phyloP scores from a whole-genome alignment of 1,140 invertebrate genomes.

The Drosophila nikananu region DNA sequence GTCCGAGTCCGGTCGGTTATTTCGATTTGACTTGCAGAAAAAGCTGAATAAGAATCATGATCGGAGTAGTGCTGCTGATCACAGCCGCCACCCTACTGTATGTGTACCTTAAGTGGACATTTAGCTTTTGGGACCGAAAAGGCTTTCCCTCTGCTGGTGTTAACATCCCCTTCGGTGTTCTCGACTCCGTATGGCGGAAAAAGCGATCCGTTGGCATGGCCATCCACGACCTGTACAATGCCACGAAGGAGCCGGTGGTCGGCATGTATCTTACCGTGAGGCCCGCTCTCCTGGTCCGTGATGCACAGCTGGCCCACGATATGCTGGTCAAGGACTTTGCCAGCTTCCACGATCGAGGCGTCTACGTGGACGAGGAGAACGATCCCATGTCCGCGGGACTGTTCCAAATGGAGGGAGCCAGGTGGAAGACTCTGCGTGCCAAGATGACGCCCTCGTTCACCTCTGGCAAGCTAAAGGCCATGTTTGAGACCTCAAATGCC shows the following conservation, averaged over 20 bases:
- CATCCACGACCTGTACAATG: slow-evolving; percentile 68
- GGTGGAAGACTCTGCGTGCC: slow-evolving; percentile 86
- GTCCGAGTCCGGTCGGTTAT: slow-evolving; percentile 3
- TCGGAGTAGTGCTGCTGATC: slow-evolving; percentile 43
- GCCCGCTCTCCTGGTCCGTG: slow-evolving; percentile 85
- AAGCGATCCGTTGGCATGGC: slow-evolving; percentile 63
- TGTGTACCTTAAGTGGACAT: slow-evolving; percentile 65
- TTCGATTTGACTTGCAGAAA: slow-evolving; percentile 1
- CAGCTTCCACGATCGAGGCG: slow-evolving; percentile 84
- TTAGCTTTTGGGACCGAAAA: slow-evolving; percentile 72
- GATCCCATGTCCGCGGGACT: slow-evolving; percentile 83
- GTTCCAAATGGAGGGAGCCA: slow-evolving; percentile 84
- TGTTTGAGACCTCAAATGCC: slow-evolving; percentile 86
- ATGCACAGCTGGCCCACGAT: slow-evolving; percentile 85
- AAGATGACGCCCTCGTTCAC: slow-evolving; percentile 87
- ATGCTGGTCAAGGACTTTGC: slow-evolving; percentile 85
- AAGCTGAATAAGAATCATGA: slow-evolving; percentile 34
- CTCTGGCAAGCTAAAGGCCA: slow-evolving; percentile 87
- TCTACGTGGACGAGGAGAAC: slow-evolving; percentile 81
- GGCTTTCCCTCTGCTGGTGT: slow-evolving; percentile 51
- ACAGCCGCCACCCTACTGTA: slow-evolving; percentile 42
- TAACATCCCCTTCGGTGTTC: slow-evolving; percentile 73
- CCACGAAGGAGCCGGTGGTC: slow-evolving; percentile 57
- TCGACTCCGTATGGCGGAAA: slow-evolving; percentile 44
- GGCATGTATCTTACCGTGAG: slow-evolving; percentile 75